Base-by-base conservation (phyloP, 1,140 invertebrate species). In the Leptopilina clavipes region DNA sequence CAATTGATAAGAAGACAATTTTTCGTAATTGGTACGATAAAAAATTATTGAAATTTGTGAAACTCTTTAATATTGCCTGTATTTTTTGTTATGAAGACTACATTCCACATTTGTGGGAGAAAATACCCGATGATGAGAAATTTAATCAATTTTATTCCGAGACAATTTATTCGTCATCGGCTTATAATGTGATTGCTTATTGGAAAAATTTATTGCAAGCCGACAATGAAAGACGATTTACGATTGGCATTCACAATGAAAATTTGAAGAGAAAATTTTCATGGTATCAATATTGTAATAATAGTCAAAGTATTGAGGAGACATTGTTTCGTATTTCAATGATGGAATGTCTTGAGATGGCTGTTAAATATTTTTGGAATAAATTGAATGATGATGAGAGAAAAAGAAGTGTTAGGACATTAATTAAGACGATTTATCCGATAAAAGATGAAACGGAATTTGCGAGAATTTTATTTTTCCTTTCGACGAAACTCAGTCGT, bases 261-360 rank as follows among this genome's bases (percentile, higher is more conserved):
- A 52, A 52, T 52, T 52, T 52, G 48, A 52, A 52, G 17, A 52
- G 8, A 17, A 52, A 52, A 52, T 52, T 52, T 52, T 52, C 14
- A 7, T 52, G 48, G 48, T 8, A n/a, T 8, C 14, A 52, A 52
- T 52, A 17, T 52, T 52, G 48, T 3, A 52, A 17, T 52, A 52
- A 52, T 52, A 52, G 48, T 52, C 48, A 52, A n/a, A 52, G n/a
- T 17, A 52, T 52, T n/a, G 48, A 52, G 48, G 48, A 52, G 14
- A 52, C 48, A n/a, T 17, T 52, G 48, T 52, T 52, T 52, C 48
- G 48, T 17, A 52, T 52, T 52, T 52, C 48, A 52, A 17, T 52
- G n/a, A 17, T 52, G 1, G 48, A 52, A 17, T 52, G 48, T 17
- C 14, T 52, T 17, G 14, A 52, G n/a, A 17, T 8, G 14, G 48